Base-by-base conservation (phyloP, 1,140 invertebrate genomes). In the Heliothis virescens region DNA sequence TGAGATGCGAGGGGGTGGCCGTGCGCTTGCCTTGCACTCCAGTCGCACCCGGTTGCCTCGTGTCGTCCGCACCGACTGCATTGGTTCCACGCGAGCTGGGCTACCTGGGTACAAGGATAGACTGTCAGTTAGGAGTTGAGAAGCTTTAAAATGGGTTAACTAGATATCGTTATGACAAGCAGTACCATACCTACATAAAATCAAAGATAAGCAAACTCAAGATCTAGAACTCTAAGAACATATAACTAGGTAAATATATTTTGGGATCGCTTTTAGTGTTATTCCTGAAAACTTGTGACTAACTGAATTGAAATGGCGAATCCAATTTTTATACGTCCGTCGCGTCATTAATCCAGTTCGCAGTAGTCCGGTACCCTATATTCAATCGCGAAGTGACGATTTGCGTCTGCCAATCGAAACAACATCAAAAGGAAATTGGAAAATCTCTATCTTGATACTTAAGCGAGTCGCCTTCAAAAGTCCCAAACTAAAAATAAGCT, bases 1-100 rank as follows among this genome's bases (percentile, higher is more conserved):
- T 82, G 96, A 95, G 81, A 97, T 96, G 88, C 95, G 95, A 29
- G 97, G 97, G 82, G 96, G 96, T 67, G 97, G 97, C 55, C 96
- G 95, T 3, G 96, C 97, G 86, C 95, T 95, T 79, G 96, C 96
- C 85, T 95, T 95, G 94, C 97, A 97, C 85, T 96, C 95, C 80
- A 97, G 95, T 90, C 95, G 95, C 89, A 97, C 95, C 87, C 95
- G 93, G 85, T 95, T 94, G 53, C 96, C 95, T 18, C 93, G 92
- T 65, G 90, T 87, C 55, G 93, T 92, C 26, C 86, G 77, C 80
- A 93, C 90, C 18, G 89, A 89, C 85, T 89, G 87, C 91, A 95
- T 92, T 55, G 85, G 87, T 78, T 91, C 90, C 72, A 94, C 89
- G 9, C 90, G 86, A 34, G 92, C 92, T 83, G 89, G 89, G 74